These are phyloP conservation scores for Lasioglossum marginatum DNA, from an alignment of 2,888 invertebrate genomes.

Conservation along the genomic window DNA sequence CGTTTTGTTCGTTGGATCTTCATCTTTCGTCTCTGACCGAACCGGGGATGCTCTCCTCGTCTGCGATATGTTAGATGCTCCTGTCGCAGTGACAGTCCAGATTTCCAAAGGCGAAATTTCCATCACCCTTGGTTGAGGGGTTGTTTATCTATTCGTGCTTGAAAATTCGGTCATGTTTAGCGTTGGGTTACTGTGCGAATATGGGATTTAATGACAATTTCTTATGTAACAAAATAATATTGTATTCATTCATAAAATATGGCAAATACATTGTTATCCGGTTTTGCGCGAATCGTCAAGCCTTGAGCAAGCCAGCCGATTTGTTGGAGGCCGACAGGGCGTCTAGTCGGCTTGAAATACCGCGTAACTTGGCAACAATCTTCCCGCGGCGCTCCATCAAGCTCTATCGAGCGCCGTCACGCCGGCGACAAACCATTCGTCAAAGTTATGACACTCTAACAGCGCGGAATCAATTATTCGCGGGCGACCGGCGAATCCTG, in stretches of 20 bases:
- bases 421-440: conserved; percentile 35
- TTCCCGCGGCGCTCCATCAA: not conserved
- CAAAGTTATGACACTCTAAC: conserved; percentile 40
- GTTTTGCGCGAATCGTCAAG: not conserved
- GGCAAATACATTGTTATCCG: not conserved
- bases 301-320: not conserved
- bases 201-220: too few species aligned
- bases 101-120: too few species aligned
- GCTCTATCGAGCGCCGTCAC: conserved; percentile 7
- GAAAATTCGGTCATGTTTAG: too few species aligned
- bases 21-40: not conserved
- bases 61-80: too few species aligned
- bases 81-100: too few species aligned
- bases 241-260: not conserved
- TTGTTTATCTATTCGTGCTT: too few species aligned
- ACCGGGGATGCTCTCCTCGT: not conserved
- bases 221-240: too few species aligned
- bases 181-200: too few species aligned
- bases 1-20: not conserved
- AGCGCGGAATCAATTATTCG: conserved; percentile 32
- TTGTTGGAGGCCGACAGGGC: not conserved
- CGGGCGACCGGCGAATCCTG: not conserved
- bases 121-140: too few species aligned
- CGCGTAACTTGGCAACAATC: not conserved
- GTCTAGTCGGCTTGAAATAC: not conserved